These are phyloP conservation scores for Diadophis punctatus DNA, from an alignment of 2,113 vertebrate species.

Conservation along the genomic window DNA sequence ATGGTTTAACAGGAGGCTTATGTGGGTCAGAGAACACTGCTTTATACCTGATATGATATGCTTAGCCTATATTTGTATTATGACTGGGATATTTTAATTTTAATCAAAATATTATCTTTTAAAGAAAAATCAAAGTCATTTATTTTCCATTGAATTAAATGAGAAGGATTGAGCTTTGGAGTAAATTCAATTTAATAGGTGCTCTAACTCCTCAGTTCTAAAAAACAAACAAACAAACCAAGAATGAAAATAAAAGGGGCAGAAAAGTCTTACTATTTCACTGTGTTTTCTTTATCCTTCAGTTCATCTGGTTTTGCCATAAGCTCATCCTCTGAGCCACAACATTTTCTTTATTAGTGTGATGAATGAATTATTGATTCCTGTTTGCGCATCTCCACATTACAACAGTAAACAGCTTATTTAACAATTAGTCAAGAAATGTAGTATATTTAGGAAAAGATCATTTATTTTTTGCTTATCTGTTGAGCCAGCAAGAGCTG, in stretches of 20 bases:
- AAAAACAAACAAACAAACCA: conserved; percentile 36
- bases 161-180: neutral
- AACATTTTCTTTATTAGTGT: conserved; percentile 37
- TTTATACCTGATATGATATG: neutral
- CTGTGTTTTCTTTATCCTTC: conserved; percentile 26
- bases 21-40: neutral
- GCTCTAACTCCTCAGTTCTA: conserved; percentile 19
- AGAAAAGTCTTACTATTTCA: conserved; percentile 40
- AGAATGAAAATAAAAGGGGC: conserved; percentile 40
- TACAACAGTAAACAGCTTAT: conserved; percentile 9
- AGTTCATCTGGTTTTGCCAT: conserved; percentile 43
- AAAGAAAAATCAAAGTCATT: neutral
- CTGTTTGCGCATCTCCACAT: neutral
- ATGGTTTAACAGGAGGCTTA: neutral
- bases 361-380: conserved; percentile 52
- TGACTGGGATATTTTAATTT: neutral
- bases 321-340: conserved; percentile 38
- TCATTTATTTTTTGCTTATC: conserved; percentile 46
- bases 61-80: neutral
- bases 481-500: conserved; percentile 39
- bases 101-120: neutral
- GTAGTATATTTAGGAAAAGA: conserved; percentile 39
- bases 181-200: conserved; percentile 26
- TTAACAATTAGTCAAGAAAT: conserved; percentile 53
- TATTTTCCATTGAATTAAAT: neutral